Conservation (phyloP, 2,797 vertebrate genomes). For the Peromyscus eremicus region DNA sequence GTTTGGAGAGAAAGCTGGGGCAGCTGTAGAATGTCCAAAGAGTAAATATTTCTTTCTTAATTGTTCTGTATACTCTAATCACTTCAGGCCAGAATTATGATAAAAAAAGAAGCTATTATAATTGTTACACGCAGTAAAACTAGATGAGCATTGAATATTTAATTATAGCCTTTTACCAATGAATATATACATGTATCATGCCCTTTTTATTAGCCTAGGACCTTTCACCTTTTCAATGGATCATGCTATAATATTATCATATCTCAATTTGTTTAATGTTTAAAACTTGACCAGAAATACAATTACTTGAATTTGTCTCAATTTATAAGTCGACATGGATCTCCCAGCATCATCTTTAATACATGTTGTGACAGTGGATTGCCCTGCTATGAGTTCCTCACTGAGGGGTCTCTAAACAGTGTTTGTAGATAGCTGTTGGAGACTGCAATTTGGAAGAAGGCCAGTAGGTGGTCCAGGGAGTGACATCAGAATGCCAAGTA, state of each 20-base stretch:
- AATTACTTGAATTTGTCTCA: slow-evolving; percentile 6
- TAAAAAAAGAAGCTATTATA: not conserved
- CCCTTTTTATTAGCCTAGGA: slow-evolving; percentile 38
- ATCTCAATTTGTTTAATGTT: not conserved
- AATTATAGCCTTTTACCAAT: not conserved
- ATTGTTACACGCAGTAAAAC: not conserved
- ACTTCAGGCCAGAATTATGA: not conserved
- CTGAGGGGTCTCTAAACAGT: not conserved
- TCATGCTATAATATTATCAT: not conserved
- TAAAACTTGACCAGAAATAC: slow-evolving; percentile 42
- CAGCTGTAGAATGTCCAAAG: not conserved
- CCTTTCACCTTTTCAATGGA: not conserved
- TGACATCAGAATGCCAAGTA: not conserved
- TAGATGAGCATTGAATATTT: slow-evolving; percentile 40
- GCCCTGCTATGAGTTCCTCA: not conserved
- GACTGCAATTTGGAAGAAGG: not conserved
- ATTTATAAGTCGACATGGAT: not conserved
- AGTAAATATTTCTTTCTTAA: slow-evolving; percentile 30
- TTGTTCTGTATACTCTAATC: not conserved
- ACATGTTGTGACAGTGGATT: not conserved
- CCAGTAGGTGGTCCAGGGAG: not conserved
- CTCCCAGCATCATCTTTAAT: not conserved
- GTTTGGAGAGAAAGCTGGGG: slow-evolving; percentile 46
- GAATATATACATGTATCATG: not conserved
- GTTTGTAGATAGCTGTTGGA: not conserved